Base-by-base conservation (phyloP, 2,888 invertebrate genomes). In the Chelonus formosanus region DNA sequence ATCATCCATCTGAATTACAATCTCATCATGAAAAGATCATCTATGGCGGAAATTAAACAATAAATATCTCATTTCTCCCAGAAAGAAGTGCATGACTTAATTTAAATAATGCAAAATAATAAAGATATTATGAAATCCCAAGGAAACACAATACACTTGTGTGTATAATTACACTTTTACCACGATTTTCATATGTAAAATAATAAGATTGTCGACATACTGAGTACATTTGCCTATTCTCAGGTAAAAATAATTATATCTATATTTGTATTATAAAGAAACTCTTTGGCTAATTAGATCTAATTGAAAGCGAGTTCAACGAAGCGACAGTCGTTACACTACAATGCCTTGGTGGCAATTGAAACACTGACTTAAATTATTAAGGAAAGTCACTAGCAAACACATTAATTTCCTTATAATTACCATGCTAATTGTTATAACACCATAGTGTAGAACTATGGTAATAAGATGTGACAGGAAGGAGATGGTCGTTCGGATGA, bases 381-480 rank as follows among this genome's bases (percentile, higher is more conserved):
- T 68, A 40, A 34, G 50, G 44, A 34, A 44, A 35, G 8, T 45
- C 32, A 34, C 5, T 6, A 40, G 68, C 72, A 73, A 74, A 72
- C 70, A 20, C 10, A 72, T 73, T 74, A 79, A 80, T 80, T 77
- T 76, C 74, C 74, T 75, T 79, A 48, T 48, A 78, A 81, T 81
- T 76, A 77, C 72, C 75, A 78, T 80, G 72, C 75, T 81, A 79
- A 80, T 80, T 79, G 75, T 74, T 71, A 69, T 79, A 75, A 80
- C 78, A 53, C 47, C 52, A 60, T 40, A 45, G 43, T 8, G 20
- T 78, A 67, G 73, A 71, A 73, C 76, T 80, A 80, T 81, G 80
- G 73, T 80, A 79, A 81, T 80, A 76, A 76, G 77, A 75, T 77
- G 77, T 75, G 79, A 79, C 80, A 80, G 80, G 79, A 81, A 79